These are phyloP conservation scores for Laupala kohalensis DNA, from an alignment of 1,140 invertebrate genomes.

Conservation along the genomic window DNA sequence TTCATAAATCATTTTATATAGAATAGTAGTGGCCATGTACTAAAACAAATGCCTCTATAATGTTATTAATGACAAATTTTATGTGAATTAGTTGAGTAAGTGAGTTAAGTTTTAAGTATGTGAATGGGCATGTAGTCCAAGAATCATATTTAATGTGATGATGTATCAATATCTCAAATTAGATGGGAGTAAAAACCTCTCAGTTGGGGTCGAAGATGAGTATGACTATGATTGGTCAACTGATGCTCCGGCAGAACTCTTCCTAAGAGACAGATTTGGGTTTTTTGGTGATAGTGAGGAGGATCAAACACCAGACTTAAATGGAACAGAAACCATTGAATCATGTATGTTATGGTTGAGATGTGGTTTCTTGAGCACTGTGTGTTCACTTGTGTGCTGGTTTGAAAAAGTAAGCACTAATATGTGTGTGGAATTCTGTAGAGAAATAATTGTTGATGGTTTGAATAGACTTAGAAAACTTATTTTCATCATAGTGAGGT, in stretches of 20 bases:
- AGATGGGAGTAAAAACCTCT: neutral
- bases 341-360: neutral
- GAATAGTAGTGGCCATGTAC: no score
- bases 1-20: no score
- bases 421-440: no score
- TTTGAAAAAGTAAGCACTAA: no score
- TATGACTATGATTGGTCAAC: neutral
- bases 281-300: neutral
- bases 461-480: no score
- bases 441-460: no score
- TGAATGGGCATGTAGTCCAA: neutral
- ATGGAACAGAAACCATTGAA: neutral
- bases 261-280: neutral
- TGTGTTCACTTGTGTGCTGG: neutral
- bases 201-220: neutral
- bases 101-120: no score
- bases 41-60: no score
- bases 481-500: no score
- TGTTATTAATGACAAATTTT: no score
- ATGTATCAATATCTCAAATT: neutral
- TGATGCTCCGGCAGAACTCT: neutral
- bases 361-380: neutral
- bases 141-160: neutral
- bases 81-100: no score
- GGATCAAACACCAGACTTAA: neutral